phyloP scores from a whole-genome alignment of 1,140 invertebrate genomes.

The Trinorchestia longiramus region DNA sequence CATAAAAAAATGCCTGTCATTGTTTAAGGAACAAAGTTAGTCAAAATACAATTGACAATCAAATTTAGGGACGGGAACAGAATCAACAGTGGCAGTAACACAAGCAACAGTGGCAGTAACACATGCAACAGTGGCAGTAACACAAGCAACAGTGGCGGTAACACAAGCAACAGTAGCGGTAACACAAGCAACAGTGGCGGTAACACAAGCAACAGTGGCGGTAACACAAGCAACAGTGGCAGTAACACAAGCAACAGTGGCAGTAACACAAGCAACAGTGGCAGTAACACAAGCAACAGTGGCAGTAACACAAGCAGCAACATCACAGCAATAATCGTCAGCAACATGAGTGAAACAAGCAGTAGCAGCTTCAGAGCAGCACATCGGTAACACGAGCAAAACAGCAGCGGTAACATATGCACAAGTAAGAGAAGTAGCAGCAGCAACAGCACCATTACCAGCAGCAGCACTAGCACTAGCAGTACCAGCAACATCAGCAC shows the following conservation, averaged over 20 bases:
- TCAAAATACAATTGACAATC: no score
- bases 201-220: no score
- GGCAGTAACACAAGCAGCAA: neutral
- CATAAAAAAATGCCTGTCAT: no score
- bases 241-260: no score
- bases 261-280: neutral
- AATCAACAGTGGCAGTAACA: no score
- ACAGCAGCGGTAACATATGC: neutral
- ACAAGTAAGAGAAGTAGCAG: neutral
- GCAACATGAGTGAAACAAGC: no score
- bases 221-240: neutral
- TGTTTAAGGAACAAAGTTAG: no score
- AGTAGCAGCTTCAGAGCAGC: no score
- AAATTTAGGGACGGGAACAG: no score
- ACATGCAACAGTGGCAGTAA: no score
- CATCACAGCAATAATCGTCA: neutral
- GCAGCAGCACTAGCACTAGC: neutral
- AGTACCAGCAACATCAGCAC: neutral
- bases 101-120: no score
- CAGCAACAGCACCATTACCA: neutral
- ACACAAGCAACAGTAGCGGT: neutral
- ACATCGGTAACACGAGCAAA: neutral
- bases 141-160: no score
- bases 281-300: neutral
- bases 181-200: neutral